Evolutionary conservation across 2,113 vertebrate species (phyloP).

Genomic region (Phaetusa simplex): DNA sequence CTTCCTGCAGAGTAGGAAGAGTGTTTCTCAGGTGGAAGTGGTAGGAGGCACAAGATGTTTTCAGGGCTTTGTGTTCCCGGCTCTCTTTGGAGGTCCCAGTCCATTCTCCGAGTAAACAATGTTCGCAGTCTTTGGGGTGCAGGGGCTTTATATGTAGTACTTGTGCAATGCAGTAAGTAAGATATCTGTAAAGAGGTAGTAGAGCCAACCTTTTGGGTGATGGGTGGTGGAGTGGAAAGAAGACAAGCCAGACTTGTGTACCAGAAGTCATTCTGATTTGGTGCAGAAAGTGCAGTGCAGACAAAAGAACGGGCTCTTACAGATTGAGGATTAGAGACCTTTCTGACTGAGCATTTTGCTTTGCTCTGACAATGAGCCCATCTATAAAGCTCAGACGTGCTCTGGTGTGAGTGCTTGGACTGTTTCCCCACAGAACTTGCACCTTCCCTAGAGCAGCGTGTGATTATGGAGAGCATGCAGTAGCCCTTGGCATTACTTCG

Average conservation of each 20-base stretch:
- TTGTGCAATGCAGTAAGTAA: background rate
- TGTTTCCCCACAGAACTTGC: background rate
- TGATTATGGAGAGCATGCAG: rapidly evolving
- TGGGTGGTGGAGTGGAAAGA: background rate
- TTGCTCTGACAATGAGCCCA: background rate
- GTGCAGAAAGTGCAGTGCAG: background rate
- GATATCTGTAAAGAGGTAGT: background rate
- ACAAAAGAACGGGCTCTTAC: background rate
- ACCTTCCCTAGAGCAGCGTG: background rate
- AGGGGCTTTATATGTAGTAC: background rate
- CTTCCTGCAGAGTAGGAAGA: background rate
- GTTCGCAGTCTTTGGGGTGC: background rate
- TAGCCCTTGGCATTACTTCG: background rate
- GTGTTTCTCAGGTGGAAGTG: background rate
- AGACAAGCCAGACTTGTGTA: background rate
- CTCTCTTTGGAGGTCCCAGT: background rate
- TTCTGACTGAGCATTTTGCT: background rate
- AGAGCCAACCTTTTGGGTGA: background rate
- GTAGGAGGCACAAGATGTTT: background rate
- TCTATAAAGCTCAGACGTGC: background rate
- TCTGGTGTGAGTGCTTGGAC: background rate
- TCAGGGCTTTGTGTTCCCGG: background rate
- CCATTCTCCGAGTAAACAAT: background rate
- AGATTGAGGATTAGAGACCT: background rate
- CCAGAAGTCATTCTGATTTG: background rate